Base-by-base conservation (phyloP, 2,113 vertebrate species). In the Channa maculata region DNA sequence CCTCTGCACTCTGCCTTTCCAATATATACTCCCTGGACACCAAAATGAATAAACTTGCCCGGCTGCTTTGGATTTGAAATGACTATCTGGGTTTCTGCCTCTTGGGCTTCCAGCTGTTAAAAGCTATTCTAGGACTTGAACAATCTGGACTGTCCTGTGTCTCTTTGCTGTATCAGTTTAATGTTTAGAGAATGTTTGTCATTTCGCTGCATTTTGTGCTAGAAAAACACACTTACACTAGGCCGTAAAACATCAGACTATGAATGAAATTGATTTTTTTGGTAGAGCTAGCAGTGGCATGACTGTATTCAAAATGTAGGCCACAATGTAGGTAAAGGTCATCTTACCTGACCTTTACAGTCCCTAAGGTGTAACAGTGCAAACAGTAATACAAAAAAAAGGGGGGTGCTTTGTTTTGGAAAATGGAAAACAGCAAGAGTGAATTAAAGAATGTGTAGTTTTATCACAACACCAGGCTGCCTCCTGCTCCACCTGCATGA, bases 401-500 rank as follows among this genome's bases (percentile, higher is more conserved):
- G 8, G n/a, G 36, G 5, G 11, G 24, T 3, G 15, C 6, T 73
- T 41, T 34, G 38, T 51, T 58, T 55, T 6, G 57, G 24, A 14
- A 66, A 1, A 7, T 48, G 13, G 44, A 50, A 41, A 51, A 50
- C 4, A 60, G 59, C 36, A 41, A 43, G 38, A 61, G 54, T 57
- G 50, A 11, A 44, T 36, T 13, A 61, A 71, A 53, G 3, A 24
- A 58, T 55, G 38, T 59, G 66, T 34, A 54, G 24, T 44, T 44
- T 73, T 60, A 53, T 64, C 49, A 58, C 15, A 53, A 33, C 39
- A 38, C 33, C 0, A 1, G 10, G 10, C 38, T 4, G 1, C 44
- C 61, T 78, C 45, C 65, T 60, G 52, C 51, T 57, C 52, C 48
- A 59, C 49, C 51, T 77, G 55, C 65, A 68, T 61, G 60, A 57